Evolutionary conservation across 2,797 vertebrate species (phyloP), one percentile per base, ranked within the genome.

Genomic region (Cephalopachus bancanus): DNA sequence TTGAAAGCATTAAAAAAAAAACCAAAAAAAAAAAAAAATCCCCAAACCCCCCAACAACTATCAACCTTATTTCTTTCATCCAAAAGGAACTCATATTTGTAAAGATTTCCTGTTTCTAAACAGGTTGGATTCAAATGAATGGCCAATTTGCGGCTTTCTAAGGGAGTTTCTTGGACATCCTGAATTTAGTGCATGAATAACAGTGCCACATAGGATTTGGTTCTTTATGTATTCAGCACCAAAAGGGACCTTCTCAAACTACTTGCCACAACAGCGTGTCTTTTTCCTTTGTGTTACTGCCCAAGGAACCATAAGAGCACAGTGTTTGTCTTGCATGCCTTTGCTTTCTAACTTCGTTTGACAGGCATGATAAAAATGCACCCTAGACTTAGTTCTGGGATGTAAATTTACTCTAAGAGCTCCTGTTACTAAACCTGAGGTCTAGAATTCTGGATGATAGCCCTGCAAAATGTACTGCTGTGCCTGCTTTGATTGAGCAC

Each of bases 311-410:
- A 2, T 84, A 79, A 81, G 67, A 57, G 33, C 10, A 24, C 64
- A 72, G 0, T 72, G 30, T 83, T 90, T 89, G 59, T 87, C 49
- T 75, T 83, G 8, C 22, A 85, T 28, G 80, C 17, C 11, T 12
- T 59, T 49, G 49, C n/a, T 94, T 94, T 11, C 59, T 91, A 80
- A 74, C 15, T n/a, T 26, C 16, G n/a, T 75, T 94, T 55, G 84
- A 86, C 6, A 88, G 55, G 10, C 14, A 16, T 88, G 33, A 10
- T 83, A 17, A 74, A 71, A 84, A 16, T 89, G 0, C 2, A 64
- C 19, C 33, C 14, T 59, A 30, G 65, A 33, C 14, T 44, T 89
- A 62, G 55, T 92, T 89, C 44, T 62, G 57, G 20, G 49, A 16
- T 86, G 26, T 30, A 53, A 33, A 28, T 72, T 57, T 49, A 57